A percentile compares a stretch with the other conserved stretches of the same genome.
These are phyloP conservation scores for Rhamphomyia laevipes DNA, from an alignment of 2,888 invertebrate species.

Conservation along the genomic window DNA sequence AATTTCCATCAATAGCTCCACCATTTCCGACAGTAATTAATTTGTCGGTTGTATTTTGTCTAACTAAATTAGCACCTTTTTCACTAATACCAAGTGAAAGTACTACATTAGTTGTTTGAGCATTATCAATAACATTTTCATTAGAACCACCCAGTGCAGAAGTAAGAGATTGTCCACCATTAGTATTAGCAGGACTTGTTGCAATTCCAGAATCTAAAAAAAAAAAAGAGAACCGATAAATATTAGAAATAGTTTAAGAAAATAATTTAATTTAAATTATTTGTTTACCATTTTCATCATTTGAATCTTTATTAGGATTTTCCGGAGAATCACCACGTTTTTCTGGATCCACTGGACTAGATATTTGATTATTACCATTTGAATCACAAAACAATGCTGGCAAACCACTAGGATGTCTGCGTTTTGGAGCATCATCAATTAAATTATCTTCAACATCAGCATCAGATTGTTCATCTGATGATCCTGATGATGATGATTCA, in stretches of 20 bases:
- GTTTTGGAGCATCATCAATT: conserved; percentile 39
- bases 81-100: conserved; percentile 30
- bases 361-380: conserved; percentile 30
- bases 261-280: not conserved
- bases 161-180: conserved; percentile 6
- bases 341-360: conserved; percentile 31
- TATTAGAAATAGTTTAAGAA: not conserved
- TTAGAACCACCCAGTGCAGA: conserved; percentile 10
- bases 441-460: conserved; percentile 73
- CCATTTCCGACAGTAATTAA: conserved; percentile 1
- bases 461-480: conserved; percentile 60
- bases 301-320: conserved; percentile 43
- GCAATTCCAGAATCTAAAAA: conserved; percentile 34
- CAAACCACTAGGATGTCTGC: not conserved
- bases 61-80: conserved; percentile 29
- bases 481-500: conserved; percentile 21
- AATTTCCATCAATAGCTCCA: not conserved
- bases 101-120: conserved; percentile 20
- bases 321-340: conserved; percentile 47
- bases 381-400: conserved; percentile 19
- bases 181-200: conserved; percentile 32
- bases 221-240: not conserved
- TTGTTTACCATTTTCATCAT: conserved; percentile 40
- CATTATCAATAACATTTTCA: conserved; percentile 16
- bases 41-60: conserved; percentile 21